Base-by-base conservation (phyloP, 1,140 invertebrate genomes). In the Schlechtendalia chinensis region DNA sequence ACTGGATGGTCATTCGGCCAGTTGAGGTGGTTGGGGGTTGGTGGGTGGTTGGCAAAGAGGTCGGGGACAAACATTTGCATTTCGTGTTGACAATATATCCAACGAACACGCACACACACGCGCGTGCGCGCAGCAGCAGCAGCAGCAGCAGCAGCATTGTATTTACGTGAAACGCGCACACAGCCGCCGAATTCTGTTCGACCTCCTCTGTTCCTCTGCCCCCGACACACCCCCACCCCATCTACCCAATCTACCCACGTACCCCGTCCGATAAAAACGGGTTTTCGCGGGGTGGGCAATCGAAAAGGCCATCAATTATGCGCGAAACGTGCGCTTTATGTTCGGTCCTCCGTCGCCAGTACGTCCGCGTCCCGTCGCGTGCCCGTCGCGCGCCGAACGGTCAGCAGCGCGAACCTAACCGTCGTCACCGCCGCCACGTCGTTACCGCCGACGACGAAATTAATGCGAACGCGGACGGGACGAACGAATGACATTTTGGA, bases 81-180 rank as follows among this genome's bases (percentile, higher is more conserved):
- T 79, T 39, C 75, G 24, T 79, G 75, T 79, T 79, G 75, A 79
- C 75, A 79, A 79, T 79, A 79, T 79, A 58, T 58, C 29, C 53
- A 5, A 32, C 19, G 54, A 17, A 11, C 24, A 54, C 24, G 54
- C 17, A n/a, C 16, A 32, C 39, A 24, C 56, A 61, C 56, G 19
- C 74, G 19, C 39, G 11, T 19, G 22, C 19, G 1, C 39, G 45
- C 56, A n/a, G n/a, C n/a, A n/a, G n/a, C n/a, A n/a, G n/a, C n/a
- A n/a, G n/a, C n/a, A n/a, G n/a, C 22, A 39, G 29, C 56, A 58
- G 45, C 24, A 14, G 39, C 59, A 61, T 61, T 61, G 59, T 59
- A 58, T 77, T 54, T 77, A 58, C 59, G 72, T 24, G 72, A 59
- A 77, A 77, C 47, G 19, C 29, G 32, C 29, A 24, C n/a, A 77